Conservation (phyloP, 2,113 vertebrate genomes). For the Elachura formosa region DNA sequence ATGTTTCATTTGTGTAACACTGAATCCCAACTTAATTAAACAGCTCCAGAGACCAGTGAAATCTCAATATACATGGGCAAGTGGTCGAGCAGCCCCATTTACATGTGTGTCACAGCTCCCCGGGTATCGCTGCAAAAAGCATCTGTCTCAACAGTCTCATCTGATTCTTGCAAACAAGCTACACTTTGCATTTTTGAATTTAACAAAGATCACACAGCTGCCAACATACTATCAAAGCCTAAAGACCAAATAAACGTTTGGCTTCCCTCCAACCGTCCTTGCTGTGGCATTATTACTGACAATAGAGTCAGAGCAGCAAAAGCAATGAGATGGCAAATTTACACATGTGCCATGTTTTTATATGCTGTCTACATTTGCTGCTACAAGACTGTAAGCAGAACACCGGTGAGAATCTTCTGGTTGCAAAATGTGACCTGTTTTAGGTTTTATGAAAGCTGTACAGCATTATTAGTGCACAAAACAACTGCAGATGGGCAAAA, state of each 20-base stretch:
- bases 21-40: slow-evolving; percentile 67
- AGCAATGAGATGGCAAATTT: slow-evolving; percentile 58
- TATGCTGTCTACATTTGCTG: slow-evolving; percentile 39
- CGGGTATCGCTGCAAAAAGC: not conserved
- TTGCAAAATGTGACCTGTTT: slow-evolving; percentile 34
- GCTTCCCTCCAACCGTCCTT: slow-evolving; percentile 47
- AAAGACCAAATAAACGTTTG: slow-evolving; percentile 65
- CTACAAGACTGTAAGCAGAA: slow-evolving; percentile 38
- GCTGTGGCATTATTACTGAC: slow-evolving; percentile 58
- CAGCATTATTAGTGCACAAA: not conserved
- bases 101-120: slow-evolving; percentile 30
- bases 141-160: slow-evolving; percentile 52
- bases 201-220: slow-evolving; percentile 68
- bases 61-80: slow-evolving; percentile 1
- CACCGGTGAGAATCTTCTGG: slow-evolving; percentile 21
- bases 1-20: slow-evolving; percentile 47
- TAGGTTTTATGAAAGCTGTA: not conserved
- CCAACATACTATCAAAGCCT: slow-evolving; percentile 57
- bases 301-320: slow-evolving; percentile 58
- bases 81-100: not conserved
- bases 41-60: slow-evolving; percentile 24
- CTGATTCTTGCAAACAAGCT: slow-evolving; percentile 58
- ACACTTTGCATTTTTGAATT: slow-evolving; percentile 59
- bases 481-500: slow-evolving; percentile 28
- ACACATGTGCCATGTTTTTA: slow-evolving; percentile 54